These are phyloP conservation scores for Corythornis vintsioides DNA, from an alignment of 2,113 vertebrate species.

Conservation along the genomic window DNA sequence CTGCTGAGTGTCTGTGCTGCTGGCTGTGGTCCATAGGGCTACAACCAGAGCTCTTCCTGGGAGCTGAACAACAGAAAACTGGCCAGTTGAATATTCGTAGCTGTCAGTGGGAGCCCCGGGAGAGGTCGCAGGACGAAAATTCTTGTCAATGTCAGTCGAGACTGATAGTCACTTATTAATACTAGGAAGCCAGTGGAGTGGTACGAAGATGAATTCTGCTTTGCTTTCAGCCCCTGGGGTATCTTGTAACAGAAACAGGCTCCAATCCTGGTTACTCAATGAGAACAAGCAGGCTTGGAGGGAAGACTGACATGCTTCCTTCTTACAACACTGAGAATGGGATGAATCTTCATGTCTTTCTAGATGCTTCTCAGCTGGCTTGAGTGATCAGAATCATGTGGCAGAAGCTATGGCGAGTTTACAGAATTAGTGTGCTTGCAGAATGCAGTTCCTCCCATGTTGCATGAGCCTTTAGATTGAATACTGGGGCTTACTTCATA, in stretches of 20 bases:
- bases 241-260: neutral
- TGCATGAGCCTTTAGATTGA: neutral
- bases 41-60: neutral
- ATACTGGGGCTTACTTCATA: neutral
- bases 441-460: rapidly evolving
- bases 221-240: neutral
- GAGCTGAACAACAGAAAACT: neutral
- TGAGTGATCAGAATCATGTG: neutral
- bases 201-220: neutral
- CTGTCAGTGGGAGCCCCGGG: neutral
- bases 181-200: neutral
- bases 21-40: neutral
- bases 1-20: neutral
- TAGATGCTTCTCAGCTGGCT: neutral
- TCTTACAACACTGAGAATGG: neutral
- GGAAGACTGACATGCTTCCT: neutral
- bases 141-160: neutral
- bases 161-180: neutral
- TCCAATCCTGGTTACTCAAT: neutral
- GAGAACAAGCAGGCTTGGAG: neutral
- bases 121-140: neutral
- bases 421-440: neutral
- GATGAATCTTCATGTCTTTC: neutral
- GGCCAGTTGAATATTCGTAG: neutral
- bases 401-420: neutral